These are phyloP conservation scores for Sebastes oblongus DNA, from an alignment of 2,797 vertebrate species.

Conservation along the genomic window DNA sequence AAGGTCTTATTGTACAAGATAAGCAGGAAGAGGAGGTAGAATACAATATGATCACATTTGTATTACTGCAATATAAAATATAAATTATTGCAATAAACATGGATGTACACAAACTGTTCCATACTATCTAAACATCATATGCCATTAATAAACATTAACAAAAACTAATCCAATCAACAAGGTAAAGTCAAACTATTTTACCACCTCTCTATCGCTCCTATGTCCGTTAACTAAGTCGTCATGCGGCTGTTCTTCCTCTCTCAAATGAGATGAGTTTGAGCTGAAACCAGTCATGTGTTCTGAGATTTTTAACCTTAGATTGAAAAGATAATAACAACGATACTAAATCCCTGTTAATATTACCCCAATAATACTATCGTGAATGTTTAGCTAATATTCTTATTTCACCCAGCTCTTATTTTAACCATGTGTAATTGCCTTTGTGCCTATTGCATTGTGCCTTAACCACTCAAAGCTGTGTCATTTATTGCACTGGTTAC, in stretches of 20 bases:
- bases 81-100: no score
- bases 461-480: neutral
- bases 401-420: slow-evolving; percentile 49
- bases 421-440: slow-evolving; percentile 52
- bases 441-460: slow-evolving; percentile 35
- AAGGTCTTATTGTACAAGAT: neutral
- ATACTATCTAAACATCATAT: neutral
- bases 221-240: neutral
- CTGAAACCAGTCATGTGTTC: neutral
- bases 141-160: neutral
- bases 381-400: neutral
- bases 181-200: neutral
- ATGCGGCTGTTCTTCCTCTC: neutral
- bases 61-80: no score
- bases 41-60: no score
- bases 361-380: neutral
- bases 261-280: slow-evolving; percentile 11
- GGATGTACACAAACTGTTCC: neutral
- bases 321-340: neutral
- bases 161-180: neutral
- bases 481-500: neutral
- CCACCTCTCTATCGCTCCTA: neutral
- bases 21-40: no score
- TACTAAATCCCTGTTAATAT: neutral
- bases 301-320: neutral